phyloP scores from a whole-genome alignment of 2,797 vertebrate genomes.

The Oreochromis grahami region DNA sequence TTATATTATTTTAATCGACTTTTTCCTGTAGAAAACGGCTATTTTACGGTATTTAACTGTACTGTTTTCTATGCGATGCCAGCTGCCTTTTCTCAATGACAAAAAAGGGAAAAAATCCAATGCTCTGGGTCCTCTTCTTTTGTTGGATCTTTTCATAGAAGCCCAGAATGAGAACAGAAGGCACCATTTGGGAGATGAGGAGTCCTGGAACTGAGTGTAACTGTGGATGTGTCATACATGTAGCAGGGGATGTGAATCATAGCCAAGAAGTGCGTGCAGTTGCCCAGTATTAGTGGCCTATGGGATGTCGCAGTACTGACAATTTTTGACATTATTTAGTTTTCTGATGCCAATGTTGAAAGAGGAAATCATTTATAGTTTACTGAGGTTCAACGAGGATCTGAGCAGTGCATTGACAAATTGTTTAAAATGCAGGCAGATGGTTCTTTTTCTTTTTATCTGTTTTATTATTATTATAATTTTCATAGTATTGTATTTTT shows the following conservation, averaged over 20 bases:
- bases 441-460: neutral
- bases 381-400: neutral
- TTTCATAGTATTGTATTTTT: neutral
- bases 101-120: neutral
- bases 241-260: slow-evolving; percentile 65
- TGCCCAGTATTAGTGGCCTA: slow-evolving; percentile 19
- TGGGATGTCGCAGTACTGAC: slow-evolving; percentile 22
- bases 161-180: slow-evolving; percentile 66
- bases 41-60: neutral
- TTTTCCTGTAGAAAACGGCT: neutral
- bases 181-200: slow-evolving; percentile 71
- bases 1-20: neutral
- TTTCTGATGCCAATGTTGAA: neutral
- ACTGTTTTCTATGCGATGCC: neutral
- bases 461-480: neutral
- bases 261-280: slow-evolving; percentile 44
- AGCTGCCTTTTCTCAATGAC: slow-evolving; percentile 8
- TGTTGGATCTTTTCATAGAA: slow-evolving; percentile 48
- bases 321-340: slow-evolving; percentile 19
- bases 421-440: slow-evolving; percentile 6
- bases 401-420: neutral
- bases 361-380: neutral
- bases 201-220: slow-evolving; percentile 64
- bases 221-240: slow-evolving; percentile 72
- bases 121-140: slow-evolving; percentile 13